Conservation (phyloP, 2,113 vertebrate genomes). For the Spilogale gracilis region DNA sequence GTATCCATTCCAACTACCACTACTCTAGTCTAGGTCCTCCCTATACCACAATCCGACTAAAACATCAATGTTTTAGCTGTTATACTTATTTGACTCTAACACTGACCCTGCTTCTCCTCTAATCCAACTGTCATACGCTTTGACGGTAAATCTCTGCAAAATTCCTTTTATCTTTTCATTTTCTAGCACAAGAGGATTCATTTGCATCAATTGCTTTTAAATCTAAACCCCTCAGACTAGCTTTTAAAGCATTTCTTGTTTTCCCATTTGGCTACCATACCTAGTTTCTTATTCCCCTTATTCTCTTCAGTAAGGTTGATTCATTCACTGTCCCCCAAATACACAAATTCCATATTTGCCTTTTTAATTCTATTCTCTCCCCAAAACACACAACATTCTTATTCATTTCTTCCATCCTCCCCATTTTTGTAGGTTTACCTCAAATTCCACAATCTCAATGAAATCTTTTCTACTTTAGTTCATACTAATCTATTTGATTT, state of each 20-base stretch:
- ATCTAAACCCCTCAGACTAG: not conserved
- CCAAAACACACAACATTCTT: not conserved
- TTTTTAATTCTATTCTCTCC: constrained; percentile 13
- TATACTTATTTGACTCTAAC: not conserved
- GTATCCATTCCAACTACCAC: not conserved
- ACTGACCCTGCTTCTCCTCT: not conserved
- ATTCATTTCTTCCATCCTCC: not conserved
- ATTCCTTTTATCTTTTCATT: constrained; percentile 49
- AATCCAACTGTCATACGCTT: not conserved
- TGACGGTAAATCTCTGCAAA: not conserved
- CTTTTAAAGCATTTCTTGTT: not conserved
- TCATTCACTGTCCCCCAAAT: not conserved
- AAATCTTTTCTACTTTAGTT: not conserved
- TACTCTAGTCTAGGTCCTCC: not conserved
- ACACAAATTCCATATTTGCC: not conserved
- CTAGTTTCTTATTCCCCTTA: not conserved
- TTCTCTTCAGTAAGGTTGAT: not conserved
- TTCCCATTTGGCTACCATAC: not conserved
- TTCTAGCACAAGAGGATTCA: constrained; percentile 33
- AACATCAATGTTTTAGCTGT: not conserved
- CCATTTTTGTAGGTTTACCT: not conserved
- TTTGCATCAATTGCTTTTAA: constrained; percentile 3
- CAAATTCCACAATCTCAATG: constrained; percentile 4
- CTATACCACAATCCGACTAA: not conserved
- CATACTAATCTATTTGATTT: not conserved